Evolutionary conservation across 2,113 vertebrate genomes (phyloP), one percentile per base, ranked within the genome.

Genomic region (Ophthalmolycus amberensis): DNA sequence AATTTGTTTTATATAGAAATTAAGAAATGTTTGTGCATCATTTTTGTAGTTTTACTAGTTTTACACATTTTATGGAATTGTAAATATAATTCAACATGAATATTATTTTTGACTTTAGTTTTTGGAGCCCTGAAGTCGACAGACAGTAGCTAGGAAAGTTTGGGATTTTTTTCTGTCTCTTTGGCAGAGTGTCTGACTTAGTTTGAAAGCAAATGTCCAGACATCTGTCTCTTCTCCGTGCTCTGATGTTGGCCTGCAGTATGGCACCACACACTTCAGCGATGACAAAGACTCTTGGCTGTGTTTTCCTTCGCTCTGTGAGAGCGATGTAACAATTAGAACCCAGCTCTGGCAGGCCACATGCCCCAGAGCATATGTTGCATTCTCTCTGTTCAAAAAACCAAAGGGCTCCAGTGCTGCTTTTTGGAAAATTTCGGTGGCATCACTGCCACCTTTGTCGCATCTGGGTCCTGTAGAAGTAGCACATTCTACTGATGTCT

Each of bases 241-340:
- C 91, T 93, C 92, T 91, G 90, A 92, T 93, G 92, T 91, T 88
- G 89, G 92, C 83, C 89, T 85, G 85, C 89, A 88, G 90, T 80
- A 77, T 91, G 92, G 91, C 91, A 92, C 89, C 84, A 71, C 89
- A 90, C 93, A 92, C 88, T 93, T 92, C 94, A 88, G 84, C 93
- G 89, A 92, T 93, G 94, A 95, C 94, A 95, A 95, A 95, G 94
- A 93, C 92, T 89, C 89, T 93, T 94, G 93, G 94, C 94, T 65
- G 83, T 83, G 87, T 90, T 93, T 90, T 90, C 84, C 79, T 80
- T 38, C 40, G 84, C 92, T 93, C 94, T 89, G 85, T 88, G 92
- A 94, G 93, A 93, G 94, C 92, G 79, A 90, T 87, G 88, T 92
- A 94, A 95, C 94, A 95, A 95, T 95, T 94, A 94, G 90, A 92